A percentile compares a stretch with the other conserved stretches of the same genome.
Conservation (phyloP, 2,888 invertebrate genomes). For the Atethmia centrago region DNA sequence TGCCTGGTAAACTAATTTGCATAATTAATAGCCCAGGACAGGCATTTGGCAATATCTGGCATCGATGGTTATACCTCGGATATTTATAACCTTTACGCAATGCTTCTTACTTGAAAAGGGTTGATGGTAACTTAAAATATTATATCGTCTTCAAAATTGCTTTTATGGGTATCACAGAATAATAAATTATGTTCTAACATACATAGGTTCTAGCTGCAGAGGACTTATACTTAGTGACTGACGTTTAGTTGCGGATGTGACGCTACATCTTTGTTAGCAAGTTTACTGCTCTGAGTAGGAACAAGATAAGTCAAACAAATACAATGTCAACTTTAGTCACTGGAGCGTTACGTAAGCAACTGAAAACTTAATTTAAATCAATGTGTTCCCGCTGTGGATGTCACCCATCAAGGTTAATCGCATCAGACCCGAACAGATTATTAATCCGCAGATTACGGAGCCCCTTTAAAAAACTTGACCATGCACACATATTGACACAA, state of each 20-base stretch:
- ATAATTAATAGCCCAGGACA: constrained; percentile 44
- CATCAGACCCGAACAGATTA: constrained; percentile 39
- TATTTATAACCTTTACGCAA: constrained; percentile 42
- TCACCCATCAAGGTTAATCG: constrained; percentile 43
- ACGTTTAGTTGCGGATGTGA: too few species aligned
- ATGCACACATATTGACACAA: constrained; percentile 13
- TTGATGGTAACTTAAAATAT: constrained; percentile 24
- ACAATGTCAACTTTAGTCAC: constrained; percentile 49
- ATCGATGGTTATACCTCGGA: constrained; percentile 32
- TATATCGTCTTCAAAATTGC: neutral
- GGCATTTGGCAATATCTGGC: constrained; percentile 28
- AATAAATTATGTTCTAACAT: neutral
- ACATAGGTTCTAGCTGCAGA: neutral
- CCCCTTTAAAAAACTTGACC: constrained; percentile 5
- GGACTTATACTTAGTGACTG: constrained; percentile 15
- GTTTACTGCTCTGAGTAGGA: constrained; percentile 13
- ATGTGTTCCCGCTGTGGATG: constrained; percentile 39
- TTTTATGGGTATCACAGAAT: constrained; percentile 3
- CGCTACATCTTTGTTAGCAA: constrained; percentile 30
- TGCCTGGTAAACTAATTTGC: constrained; percentile 49
- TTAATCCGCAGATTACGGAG: constrained; percentile 9
- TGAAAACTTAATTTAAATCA: constrained; percentile 53
- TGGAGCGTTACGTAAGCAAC: constrained; percentile 53
- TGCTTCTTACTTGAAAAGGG: constrained; percentile 35
- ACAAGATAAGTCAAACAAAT: constrained; percentile 43